Percentiles rank a stretch among this genome's conserved stretches.
phyloP scores from a whole-genome alignment of 2,113 vertebrate genomes.

The Addax nasomaculatus region DNA sequence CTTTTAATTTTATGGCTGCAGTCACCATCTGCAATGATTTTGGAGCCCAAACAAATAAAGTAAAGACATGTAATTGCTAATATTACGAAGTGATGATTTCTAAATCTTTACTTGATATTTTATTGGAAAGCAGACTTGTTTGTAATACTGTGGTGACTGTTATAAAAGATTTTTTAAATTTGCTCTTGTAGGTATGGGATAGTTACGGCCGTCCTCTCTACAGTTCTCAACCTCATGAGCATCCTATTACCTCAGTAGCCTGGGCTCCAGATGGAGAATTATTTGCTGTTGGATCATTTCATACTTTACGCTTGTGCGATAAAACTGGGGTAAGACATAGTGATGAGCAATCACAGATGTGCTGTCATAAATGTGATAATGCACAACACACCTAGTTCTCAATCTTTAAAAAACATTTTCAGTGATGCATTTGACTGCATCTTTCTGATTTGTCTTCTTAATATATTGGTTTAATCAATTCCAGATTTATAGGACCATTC shows the following conservation, averaged over 20 bases:
- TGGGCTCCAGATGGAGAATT: slow-evolving; percentile 94
- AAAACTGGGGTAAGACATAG: slow-evolving; percentile 92
- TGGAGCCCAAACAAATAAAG: too few species aligned
- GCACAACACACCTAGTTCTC: not conserved
- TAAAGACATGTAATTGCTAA: not conserved
- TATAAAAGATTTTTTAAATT: not conserved
- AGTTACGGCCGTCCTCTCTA: slow-evolving; percentile 90
- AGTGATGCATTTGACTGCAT: not conserved
- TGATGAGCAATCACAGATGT: not conserved
- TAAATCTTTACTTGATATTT: not conserved
- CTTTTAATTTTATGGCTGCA: too few species aligned
- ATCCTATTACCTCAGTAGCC: slow-evolving; percentile 92
- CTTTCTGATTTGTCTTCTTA: not conserved
- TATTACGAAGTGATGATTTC: not conserved
- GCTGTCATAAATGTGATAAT: not conserved
- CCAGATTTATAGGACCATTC: not conserved
- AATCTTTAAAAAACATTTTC: slow-evolving; percentile 40
- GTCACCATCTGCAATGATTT: too few species aligned
- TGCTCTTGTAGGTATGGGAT: slow-evolving; percentile 92
- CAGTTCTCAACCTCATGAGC: slow-evolving; percentile 88
- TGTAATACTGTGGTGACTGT: not conserved
- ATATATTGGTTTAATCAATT: slow-evolving; percentile 4
- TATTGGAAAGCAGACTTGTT: not conserved
- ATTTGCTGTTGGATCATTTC: slow-evolving; percentile 97
- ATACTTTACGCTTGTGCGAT: slow-evolving; percentile 94